A percentile compares a stretch with the other conserved stretches of the same genome.
phyloP scores from a whole-genome alignment of 2,888 invertebrate genomes.

The Acleris literana region DNA sequence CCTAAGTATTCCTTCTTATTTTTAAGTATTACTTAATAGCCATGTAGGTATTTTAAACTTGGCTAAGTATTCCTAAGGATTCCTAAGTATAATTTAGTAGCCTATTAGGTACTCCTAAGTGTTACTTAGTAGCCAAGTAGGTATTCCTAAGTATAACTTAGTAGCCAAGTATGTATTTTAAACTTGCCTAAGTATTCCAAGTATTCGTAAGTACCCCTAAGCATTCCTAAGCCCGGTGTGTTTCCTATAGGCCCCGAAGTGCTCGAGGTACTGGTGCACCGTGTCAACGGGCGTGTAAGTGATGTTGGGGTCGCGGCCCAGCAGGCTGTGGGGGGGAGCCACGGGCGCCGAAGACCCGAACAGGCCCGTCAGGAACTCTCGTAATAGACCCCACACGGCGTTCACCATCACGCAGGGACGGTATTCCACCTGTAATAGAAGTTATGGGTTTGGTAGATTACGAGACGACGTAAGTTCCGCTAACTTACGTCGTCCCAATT shows the following conservation, averaged over 20 bases:
- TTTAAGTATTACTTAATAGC: not conserved
- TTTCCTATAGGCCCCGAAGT: slow-evolving; percentile 95
- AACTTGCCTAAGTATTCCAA: too few species aligned
- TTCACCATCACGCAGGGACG: slow-evolving; percentile 94
- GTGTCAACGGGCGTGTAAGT: slow-evolving; percentile 95
- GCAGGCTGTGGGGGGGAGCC: slow-evolving; percentile 70
- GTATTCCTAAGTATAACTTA: not conserved
- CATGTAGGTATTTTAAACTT: not conserved
- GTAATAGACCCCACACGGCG: slow-evolving; percentile 95
- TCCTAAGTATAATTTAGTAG: not conserved
- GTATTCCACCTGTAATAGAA: slow-evolving; percentile 89
- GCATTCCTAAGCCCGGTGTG: slow-evolving; percentile 81
- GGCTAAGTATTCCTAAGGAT: not conserved
- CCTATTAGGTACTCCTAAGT: not conserved
- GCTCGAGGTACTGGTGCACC: slow-evolving; percentile 96
- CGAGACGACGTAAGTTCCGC: too few species aligned
- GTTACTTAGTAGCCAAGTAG: too few species aligned
- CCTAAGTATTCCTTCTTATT: not conserved
- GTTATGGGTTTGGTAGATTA: too few species aligned
- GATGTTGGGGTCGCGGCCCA: slow-evolving; percentile 90
- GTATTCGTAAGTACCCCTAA: slow-evolving; percentile 39
- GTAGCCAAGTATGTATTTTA: not conserved
- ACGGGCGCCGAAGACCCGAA: slow-evolving; percentile 90
- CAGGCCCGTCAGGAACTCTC: slow-evolving; percentile 96
- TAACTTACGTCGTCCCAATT: too few species aligned